Evolutionary conservation across 2,113 vertebrate species (phyloP).

Genomic region (Chascanopsetta lugubris): DNA sequence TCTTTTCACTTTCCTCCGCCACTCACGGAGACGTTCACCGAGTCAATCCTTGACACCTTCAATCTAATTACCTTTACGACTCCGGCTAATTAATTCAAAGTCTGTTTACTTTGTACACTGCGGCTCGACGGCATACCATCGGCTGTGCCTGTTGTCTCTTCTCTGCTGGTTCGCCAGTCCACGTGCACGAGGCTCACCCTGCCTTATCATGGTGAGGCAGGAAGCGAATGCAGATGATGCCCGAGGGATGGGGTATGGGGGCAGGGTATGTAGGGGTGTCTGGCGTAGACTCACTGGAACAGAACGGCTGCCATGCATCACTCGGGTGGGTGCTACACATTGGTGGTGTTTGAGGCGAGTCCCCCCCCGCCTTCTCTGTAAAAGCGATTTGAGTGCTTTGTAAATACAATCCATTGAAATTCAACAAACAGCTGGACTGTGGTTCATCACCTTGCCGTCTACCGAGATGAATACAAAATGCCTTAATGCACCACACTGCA

Average conservation of each 20-base stretch:
- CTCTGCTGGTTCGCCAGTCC: conserved; percentile 53
- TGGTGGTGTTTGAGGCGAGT: no score
- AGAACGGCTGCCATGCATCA: no score
- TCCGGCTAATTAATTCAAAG: conserved; percentile 63
- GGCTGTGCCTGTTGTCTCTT: conserved; percentile 63
- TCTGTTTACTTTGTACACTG: conserved; percentile 57
- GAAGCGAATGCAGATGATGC: conserved; percentile 52
- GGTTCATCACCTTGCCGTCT: no score
- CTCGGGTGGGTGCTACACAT: no score
- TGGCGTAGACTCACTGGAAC: conserved; percentile 33
- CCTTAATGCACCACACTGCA: no score
- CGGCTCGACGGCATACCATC: conserved; percentile 48
- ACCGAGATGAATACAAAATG: no score
- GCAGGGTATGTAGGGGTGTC: conserved; percentile 2
- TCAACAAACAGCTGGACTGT: no score
- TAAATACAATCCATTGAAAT: no score
- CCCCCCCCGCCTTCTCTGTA: no score
- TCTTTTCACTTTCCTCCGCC: conserved; percentile 23
- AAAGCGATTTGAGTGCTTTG: no score
- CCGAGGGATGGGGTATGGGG: background rate
- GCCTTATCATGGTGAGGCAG: conserved; percentile 54
- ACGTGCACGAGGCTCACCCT: conserved; percentile 39
- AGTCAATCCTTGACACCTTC: conserved; percentile 56
- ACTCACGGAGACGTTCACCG: conserved; percentile 24
- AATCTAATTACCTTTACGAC: conserved; percentile 58